These are phyloP conservation scores for Leucoraja erinaceus DNA, from an alignment of 2,113 vertebrate genomes.

Conservation along the genomic window DNA sequence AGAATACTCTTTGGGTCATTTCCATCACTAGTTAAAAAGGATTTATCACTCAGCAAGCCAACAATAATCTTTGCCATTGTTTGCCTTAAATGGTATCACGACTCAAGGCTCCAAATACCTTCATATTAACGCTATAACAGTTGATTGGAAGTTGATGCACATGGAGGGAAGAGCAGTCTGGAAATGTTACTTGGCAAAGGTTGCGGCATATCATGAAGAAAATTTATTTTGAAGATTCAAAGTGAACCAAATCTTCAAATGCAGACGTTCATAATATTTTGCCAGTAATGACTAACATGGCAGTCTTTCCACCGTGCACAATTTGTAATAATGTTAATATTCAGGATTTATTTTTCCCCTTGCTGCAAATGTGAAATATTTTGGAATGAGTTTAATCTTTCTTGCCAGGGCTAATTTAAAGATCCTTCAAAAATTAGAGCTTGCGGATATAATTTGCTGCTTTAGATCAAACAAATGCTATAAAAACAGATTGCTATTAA, in stretches of 20 bases:
- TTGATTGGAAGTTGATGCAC: not conserved
- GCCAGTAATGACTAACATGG: not conserved
- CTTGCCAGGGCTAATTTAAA: conserved; percentile 22
- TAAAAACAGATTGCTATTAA: conserved; percentile 18
- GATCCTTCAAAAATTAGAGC: not conserved
- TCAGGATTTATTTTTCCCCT: not conserved
- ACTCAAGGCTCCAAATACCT: not conserved
- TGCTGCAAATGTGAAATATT: not conserved
- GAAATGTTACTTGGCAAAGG: not conserved
- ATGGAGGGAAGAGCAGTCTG: not conserved
- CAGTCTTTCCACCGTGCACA: not conserved
- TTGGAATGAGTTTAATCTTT: conserved; percentile 24
- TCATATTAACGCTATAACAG: not conserved
- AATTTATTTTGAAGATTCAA: not conserved
- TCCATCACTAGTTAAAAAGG: not conserved
- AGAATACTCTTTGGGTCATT: not conserved
- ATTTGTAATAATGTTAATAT: not conserved
- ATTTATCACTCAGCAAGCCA: not conserved
- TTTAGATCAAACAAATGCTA: conserved; percentile 5
- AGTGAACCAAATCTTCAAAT: not conserved
- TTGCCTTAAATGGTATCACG: conserved; percentile 19
- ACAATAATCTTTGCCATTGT: not conserved
- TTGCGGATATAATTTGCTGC: conserved; percentile 28
- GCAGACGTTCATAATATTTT: not conserved
- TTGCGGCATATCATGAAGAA: not conserved